Evolutionary conservation across 2,797 vertebrate species (phyloP), one percentile per base, ranked within the genome.

Genomic region (Sebastes itinus): DNA sequence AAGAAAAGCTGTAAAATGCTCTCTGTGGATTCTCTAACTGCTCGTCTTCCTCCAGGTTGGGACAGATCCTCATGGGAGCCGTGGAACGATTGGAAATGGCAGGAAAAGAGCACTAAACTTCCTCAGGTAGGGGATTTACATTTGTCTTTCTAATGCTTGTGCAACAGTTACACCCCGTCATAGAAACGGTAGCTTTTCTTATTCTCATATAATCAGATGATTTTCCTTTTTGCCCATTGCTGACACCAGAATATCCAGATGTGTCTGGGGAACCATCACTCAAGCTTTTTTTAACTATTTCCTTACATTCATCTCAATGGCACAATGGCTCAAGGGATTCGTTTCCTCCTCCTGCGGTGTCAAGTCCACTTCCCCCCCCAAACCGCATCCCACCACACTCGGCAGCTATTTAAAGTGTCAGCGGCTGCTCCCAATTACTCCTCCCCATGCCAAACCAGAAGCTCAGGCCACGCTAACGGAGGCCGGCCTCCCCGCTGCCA

Each of bases 331-430:
- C 35, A 7, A 68, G 58, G 75, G 69, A 78, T 74, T 81, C 66
- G 74, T 88, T 88, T 81, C 79, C 60, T 85, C 76, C 75, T 83
- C 68, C 77, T 77, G 79, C 66, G 20, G 87, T 90, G 85, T 88
- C 81, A 87, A 69, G 74, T 80, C 80, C 71, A 71, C 79, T 76
- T 71, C 63, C 71, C 64, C 69, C 69, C 38, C 10, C 27, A 76
- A 62, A 89, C 89, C 90, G 30, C 91, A 85, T 91, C 92, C 87
- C 83, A 78, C 76, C 86, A 54, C 82, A 80, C 77, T 88, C 88
- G 42, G 83, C 54, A 77, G 88, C 87, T 94, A 92, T 92, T 93
- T 93, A 85, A 91, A 92, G 92, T 81, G 78, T 81, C 63, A 69
- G 77, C 6, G 72, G 72, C 86, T 87, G 89, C 84, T 90, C 81